Base-by-base conservation (phyloP, 2,888 invertebrate genomes). In the Cantharis rufa region DNA sequence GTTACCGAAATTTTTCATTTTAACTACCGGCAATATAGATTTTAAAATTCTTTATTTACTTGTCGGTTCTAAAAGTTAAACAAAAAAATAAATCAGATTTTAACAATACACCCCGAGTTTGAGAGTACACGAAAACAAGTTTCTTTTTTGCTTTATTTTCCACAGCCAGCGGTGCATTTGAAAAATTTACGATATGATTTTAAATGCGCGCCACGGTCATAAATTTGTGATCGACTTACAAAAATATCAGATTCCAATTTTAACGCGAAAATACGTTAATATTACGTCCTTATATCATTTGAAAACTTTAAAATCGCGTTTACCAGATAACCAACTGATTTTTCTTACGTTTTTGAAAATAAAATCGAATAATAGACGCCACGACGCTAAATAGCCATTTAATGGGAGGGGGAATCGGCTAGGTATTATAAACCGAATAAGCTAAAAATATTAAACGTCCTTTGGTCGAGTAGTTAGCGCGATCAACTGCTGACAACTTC, bases 1-100 rank as follows among this genome's bases (percentile, higher is more conserved):
- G 72, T 66, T 15, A 48, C 48, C 15, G 21, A 66, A 66, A 66
- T 66, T 66, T 66, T 66, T 66, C 64, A 66, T 66, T 66, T 66
- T 66, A 66, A 66, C 64, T 66, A 66, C 64, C 64, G 64, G 21
- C 21, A 24, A 66, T 66, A 66, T 66, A 66, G 64, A 66, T 66
- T 66, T 66, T 66, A 21, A 66, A 66, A 66, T 21, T 66, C 21
- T 18, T 18, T 24, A 66, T 24, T 66, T 66, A 66, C 24, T 66
- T 15, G n/a, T 66, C 24, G 15, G 64, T 66, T 24, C 64, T 21
- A 21, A 69, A 69, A 69, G 27, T 27, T 48, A 69, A 69, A 69
- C 28, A 28, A 48, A 28, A 32, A 69, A 48, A 32, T 24, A 62
- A 71, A 71, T 62, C 71, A 32, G 21, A 71, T 61, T 71, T 62